Evolutionary conservation across 2,888 invertebrate genomes (phyloP).

Genomic region (Caenorhabditis japonica): DNA sequence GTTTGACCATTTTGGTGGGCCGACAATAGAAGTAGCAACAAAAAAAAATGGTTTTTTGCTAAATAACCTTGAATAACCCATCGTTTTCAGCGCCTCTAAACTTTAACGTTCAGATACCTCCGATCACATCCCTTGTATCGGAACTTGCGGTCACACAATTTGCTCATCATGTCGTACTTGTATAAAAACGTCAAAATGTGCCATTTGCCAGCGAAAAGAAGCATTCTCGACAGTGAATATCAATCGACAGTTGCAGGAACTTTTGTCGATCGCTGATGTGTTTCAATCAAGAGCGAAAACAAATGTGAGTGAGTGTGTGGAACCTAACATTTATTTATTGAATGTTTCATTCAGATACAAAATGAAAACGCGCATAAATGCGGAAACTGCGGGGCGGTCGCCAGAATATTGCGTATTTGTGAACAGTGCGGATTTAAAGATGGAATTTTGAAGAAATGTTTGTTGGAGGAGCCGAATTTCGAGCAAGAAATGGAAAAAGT

Average conservation of each 20-base stretch:
- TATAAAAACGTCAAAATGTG: slow-evolving; percentile 4
- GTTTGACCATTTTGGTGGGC: too few species aligned
- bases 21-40: too few species aligned
- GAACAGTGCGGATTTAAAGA: too few species aligned
- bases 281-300: neutral
- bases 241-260: slow-evolving; percentile 18
- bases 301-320: neutral
- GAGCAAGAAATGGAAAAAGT: neutral
- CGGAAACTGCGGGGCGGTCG: too few species aligned
- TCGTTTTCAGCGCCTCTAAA: too few species aligned
- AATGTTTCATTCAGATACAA: too few species aligned
- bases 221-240: slow-evolving; percentile 13
- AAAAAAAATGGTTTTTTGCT: too few species aligned
- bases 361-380: too few species aligned
- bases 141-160: slow-evolving; percentile 31
- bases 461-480: neutral
- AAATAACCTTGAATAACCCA: neutral
- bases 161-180: slow-evolving; percentile 11
- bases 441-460: too few species aligned
- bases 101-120: slow-evolving; percentile 13
- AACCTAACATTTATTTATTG: too few species aligned
- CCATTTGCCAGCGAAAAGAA: slow-evolving; percentile 13
- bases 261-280: neutral
- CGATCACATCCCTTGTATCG: slow-evolving; percentile 23
- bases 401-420: too few species aligned